phyloP scores from a whole-genome alignment of 2,113 vertebrate genomes.

The Tupaia tana region DNA sequence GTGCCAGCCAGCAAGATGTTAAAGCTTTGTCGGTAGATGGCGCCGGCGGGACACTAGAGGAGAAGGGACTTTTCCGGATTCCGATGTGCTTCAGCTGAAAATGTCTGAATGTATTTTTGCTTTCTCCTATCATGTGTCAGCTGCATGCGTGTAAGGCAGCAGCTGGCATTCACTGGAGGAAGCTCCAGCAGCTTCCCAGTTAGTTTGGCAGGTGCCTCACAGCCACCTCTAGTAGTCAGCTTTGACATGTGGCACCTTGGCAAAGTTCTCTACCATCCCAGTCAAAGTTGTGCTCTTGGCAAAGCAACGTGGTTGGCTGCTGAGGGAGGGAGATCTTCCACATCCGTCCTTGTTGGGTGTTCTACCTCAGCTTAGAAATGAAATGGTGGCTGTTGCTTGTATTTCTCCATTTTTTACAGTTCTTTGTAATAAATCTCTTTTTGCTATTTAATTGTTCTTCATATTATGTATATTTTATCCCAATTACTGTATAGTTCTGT shows the following conservation, averaged over 20 bases:
- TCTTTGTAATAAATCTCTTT: neutral
- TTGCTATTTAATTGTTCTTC: neutral
- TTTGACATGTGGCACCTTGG: neutral
- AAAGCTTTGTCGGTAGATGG: slow-evolving; percentile 55
- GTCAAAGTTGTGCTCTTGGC: neutral
- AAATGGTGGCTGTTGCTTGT: neutral
- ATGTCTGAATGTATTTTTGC: too few species aligned
- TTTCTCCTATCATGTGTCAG: neutral
- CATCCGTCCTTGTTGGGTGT: neutral
- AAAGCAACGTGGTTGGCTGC: too few species aligned
- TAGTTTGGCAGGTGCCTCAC: neutral
- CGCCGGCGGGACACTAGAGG: neutral
- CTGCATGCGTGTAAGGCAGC: neutral
- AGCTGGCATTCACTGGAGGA: accelerated
- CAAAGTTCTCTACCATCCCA: neutral
- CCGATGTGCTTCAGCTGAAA: neutral
- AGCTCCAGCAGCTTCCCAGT: neutral
- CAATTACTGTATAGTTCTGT: neutral
- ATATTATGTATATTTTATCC: neutral
- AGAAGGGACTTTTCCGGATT: neutral
- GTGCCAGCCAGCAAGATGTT: neutral
- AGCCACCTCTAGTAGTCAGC: neutral
- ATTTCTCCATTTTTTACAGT: neutral
- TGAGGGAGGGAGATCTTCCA: neutral
- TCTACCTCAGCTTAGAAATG: neutral